Evolutionary conservation across 30 jellyfish, hydroid and myxozoan species (phyloP).

Genomic region (Turritopsis rubra): DNA sequence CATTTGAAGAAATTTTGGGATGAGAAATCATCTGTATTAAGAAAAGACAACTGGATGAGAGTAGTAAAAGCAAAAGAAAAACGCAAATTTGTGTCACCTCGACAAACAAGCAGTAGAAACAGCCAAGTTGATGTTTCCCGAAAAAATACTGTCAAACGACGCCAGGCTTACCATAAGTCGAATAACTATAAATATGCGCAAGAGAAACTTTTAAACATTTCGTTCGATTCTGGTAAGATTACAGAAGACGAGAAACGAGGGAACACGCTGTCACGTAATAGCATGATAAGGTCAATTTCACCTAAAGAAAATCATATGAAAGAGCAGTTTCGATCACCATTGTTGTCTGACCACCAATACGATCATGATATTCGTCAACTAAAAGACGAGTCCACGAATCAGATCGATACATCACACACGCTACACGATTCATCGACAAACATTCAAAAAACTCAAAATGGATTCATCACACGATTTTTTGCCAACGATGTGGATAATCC

Average conservation of each 20-base stretch:
- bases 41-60: not conserved
- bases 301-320: not conserved
- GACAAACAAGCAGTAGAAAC: not conserved
- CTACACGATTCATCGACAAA: not conserved
- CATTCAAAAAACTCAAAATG: not conserved
- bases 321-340: not conserved
- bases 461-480: not conserved
- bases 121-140: not conserved
- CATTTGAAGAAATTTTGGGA: conserved; percentile 2
- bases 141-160: not conserved
- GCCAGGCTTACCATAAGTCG: not conserved
- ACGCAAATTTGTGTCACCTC: not conserved
- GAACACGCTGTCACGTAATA: not conserved
- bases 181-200: not conserved
- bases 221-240: not conserved
- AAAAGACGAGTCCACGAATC: not conserved
- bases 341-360: not conserved
- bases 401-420: not conserved
- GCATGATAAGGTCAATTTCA: not conserved
- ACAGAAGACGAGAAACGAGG: not conserved
- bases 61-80: not conserved
- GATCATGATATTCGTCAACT: not conserved
- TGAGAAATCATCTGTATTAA: not conserved
- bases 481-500: not conserved
- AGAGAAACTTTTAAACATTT: not conserved